Evolutionary conservation across 2,797 vertebrate species (phyloP).

Genomic region (Fistularia tabacaria): DNA sequence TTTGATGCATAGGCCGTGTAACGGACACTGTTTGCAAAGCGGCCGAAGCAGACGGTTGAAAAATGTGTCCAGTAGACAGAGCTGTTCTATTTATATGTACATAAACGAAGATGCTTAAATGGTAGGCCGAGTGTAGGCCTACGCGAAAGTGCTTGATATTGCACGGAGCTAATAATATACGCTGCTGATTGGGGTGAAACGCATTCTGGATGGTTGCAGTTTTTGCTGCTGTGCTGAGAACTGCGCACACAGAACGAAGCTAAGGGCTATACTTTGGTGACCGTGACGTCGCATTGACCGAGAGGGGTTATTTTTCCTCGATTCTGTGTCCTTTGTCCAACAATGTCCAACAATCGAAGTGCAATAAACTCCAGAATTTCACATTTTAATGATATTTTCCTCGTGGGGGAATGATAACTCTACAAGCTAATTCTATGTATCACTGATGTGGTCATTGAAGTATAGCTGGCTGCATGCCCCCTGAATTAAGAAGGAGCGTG

Average conservation of each 20-base stretch:
- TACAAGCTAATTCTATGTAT: too few relatives aligned
- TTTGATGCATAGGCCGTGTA: constrained; percentile 78
- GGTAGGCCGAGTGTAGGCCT: constrained; percentile 69
- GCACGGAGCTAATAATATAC: constrained; percentile 76
- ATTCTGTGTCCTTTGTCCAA: too few relatives aligned
- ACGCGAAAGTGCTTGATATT: constrained; percentile 80
- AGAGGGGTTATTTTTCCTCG: too few relatives aligned
- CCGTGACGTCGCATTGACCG: too few relatives aligned
- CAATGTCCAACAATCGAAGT: too few relatives aligned
- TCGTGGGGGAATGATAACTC: too few relatives aligned
- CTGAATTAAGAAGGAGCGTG: too few relatives aligned
- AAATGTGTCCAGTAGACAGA: constrained; percentile 82
- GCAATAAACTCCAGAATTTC: too few relatives aligned
- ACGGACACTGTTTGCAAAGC: constrained; percentile 75
- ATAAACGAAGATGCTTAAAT: constrained; percentile 85
- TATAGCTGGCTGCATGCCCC: too few relatives aligned
- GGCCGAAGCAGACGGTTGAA: constrained; percentile 68
- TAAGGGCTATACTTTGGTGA: too few relatives aligned
- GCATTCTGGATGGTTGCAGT: constrained; percentile 37
- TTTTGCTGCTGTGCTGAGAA: constrained; percentile 25
- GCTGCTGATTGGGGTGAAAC: constrained; percentile 74
- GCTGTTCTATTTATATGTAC: constrained; percentile 81
- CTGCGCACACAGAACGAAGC: neutral
- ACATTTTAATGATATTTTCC: too few relatives aligned
- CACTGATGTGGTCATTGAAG: too few relatives aligned